phyloP scores from a whole-genome alignment of 2,888 invertebrate species.

The Tipula lateralis region DNA sequence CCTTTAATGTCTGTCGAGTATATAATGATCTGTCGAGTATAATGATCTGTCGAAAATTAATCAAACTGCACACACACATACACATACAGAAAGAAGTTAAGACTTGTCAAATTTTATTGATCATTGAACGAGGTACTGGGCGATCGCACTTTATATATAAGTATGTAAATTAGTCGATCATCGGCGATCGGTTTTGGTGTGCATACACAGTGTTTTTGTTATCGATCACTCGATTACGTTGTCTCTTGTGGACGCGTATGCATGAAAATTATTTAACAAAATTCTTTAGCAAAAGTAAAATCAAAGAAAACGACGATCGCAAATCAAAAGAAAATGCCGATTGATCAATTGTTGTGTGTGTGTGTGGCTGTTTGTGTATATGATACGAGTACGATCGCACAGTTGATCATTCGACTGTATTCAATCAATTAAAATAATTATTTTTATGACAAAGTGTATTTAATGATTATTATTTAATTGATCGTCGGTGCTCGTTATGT shows the following conservation, averaged over 20 bases:
- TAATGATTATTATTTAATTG: slow-evolving; percentile 19
- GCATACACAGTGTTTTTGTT: not conserved
- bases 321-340: not conserved
- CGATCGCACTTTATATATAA: not conserved
- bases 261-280: not conserved
- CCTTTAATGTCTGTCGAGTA: not conserved
- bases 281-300: not conserved
- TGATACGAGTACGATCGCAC: not conserved
- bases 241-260: not conserved
- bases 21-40: not conserved
- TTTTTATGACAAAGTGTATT: not conserved
- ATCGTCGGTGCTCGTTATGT: not conserved
- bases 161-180: not conserved
- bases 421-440: slow-evolving; percentile 6
- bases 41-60: not conserved
- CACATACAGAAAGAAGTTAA: too few species aligned
- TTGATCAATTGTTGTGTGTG: not conserved
- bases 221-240: not conserved
- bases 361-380: not conserved
- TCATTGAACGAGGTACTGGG: not conserved
- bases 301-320: not conserved
- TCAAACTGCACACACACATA: not conserved
- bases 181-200: not conserved
- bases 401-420: not conserved
- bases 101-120: not conserved